A percentile compares a stretch with the other conserved stretches of the same genome.
phyloP scores from a whole-genome alignment of 2,113 vertebrate species.

The Pogona vitticeps region DNA sequence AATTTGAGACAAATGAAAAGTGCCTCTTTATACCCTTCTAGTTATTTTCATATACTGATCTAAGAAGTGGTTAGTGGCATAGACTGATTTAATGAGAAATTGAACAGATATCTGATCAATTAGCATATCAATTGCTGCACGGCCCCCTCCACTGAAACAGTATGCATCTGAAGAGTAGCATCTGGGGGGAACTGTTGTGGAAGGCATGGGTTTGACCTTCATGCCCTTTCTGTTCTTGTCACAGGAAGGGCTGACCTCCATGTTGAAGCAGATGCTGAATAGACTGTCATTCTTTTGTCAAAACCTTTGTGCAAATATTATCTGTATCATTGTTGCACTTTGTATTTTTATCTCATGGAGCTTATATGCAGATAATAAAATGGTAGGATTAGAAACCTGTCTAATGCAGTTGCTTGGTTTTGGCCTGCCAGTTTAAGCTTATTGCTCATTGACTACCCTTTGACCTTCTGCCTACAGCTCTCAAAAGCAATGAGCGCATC shows the following conservation, averaged over 20 bases:
- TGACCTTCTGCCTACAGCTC: background rate
- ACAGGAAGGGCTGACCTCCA: background rate
- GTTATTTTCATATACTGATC: too few relatives aligned
- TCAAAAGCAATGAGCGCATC: background rate
- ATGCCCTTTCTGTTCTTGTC: background rate
- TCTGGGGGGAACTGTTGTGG: background rate
- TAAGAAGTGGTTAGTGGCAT: background rate
- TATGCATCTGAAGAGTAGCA: background rate
- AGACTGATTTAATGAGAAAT: background rate
- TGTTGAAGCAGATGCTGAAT: background rate
- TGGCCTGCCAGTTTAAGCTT: background rate
- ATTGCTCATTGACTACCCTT: background rate
- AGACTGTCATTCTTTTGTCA: background rate
- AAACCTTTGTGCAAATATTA: background rate
- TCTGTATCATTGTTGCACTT: background rate
- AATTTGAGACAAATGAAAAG: background rate
- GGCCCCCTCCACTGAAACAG: background rate
- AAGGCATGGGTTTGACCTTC: background rate
- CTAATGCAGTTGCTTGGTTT: background rate
- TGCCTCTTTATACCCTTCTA: background rate
- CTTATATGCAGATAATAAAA: background rate
- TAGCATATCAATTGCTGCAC: background rate
- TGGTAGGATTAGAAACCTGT: background rate
- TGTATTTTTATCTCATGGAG: background rate
- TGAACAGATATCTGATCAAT: background rate